Evolutionary conservation across 2,113 vertebrate genomes (phyloP).

Genomic region (Neomonachus schauinslandi): DNA sequence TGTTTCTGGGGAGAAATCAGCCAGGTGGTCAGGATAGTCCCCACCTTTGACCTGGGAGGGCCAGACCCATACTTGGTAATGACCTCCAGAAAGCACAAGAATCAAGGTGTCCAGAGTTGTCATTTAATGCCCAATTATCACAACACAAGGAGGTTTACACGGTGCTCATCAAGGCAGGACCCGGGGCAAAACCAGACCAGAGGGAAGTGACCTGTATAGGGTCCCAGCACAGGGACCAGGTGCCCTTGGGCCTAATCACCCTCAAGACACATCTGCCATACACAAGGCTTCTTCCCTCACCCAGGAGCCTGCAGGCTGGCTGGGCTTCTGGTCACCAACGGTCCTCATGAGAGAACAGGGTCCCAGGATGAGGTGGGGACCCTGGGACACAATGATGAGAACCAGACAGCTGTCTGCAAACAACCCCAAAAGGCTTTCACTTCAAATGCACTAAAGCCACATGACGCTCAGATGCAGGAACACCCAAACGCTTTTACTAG

Average conservation of each 20-base stretch:
- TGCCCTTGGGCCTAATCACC: neutral
- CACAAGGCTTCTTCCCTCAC: neutral
- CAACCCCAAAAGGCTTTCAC: neutral
- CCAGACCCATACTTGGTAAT: neutral
- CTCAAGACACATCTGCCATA: neutral
- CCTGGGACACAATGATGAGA: neutral
- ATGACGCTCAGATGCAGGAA: rapidly evolving
- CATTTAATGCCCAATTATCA: conserved; percentile 70
- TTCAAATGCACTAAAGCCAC: neutral
- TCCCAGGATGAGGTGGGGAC: neutral
- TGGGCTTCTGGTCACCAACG: neutral
- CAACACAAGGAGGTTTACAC: neutral
- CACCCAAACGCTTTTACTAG: neutral
- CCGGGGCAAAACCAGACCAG: neutral
- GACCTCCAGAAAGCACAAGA: conserved; percentile 29
- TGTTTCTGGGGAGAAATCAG: neutral
- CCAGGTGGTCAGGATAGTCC: neutral
- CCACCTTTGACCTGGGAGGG: neutral
- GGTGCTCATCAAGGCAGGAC: neutral
- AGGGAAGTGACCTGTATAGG: neutral
- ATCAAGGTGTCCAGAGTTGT: neutral
- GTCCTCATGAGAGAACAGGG: neutral
- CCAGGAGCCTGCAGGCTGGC: neutral
- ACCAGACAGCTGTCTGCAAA: conserved; percentile 26
- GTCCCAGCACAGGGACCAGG: neutral